phyloP scores from a whole-genome alignment of 1,140 invertebrate genomes.

The Adoxophyes honmai region DNA sequence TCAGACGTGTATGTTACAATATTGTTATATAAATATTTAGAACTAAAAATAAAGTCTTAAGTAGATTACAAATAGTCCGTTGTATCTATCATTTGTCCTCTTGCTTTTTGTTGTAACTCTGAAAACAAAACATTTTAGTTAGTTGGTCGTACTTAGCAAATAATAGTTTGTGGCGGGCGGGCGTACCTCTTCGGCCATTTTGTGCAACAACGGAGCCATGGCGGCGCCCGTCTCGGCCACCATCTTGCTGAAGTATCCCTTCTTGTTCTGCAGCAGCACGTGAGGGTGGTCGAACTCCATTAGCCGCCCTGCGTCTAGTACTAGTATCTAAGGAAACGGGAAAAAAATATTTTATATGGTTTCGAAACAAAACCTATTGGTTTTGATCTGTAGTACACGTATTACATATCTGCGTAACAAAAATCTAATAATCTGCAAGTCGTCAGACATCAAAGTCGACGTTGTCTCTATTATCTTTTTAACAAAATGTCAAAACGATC shows the following conservation, averaged over 20 bases:
- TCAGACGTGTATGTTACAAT: background rate
- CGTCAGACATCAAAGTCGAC: no score
- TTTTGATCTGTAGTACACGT: no score
- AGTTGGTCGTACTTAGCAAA: no score
- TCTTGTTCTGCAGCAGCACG: slow-evolving; percentile 79
- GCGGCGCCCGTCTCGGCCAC: slow-evolving; percentile 78
- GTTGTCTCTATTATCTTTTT: no score
- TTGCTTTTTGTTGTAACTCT: slow-evolving; percentile 27
- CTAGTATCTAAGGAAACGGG: slow-evolving; percentile 77
- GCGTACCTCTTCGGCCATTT: slow-evolving; percentile 48
- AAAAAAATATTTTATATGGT: no score
- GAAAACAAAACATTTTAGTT: no score
- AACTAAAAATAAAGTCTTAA: background rate
- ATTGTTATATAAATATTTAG: background rate
- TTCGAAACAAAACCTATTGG: no score
- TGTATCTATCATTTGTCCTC: slow-evolving; percentile 81
- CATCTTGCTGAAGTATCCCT: slow-evolving; percentile 76
- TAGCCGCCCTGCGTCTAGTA: slow-evolving; percentile 82
- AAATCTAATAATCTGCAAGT: no score
- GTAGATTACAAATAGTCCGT: slow-evolving; percentile 33
- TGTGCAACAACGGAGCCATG: slow-evolving; percentile 49
- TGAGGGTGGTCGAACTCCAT: slow-evolving; percentile 85
- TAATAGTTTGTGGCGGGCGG: no score
- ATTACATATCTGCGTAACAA: no score
- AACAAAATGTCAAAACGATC: no score